Evolutionary conservation across 2,888 invertebrate species (phyloP), one percentile per base, ranked within the genome.

Genomic region (Drosophila multiciliata): DNA sequence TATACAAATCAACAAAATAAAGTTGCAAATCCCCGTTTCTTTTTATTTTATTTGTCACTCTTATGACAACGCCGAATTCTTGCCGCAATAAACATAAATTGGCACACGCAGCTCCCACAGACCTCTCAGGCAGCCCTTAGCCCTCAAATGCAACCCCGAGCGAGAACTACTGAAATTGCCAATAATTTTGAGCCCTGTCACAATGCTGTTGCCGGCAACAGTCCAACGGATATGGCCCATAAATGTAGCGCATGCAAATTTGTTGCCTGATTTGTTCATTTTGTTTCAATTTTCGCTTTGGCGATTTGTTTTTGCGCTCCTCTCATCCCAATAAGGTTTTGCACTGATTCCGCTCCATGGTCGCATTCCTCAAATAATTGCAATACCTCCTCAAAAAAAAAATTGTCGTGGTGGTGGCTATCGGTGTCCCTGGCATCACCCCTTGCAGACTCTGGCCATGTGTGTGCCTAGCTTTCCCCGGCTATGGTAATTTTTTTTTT

Each of bases 171-270:
- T 66, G 67, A 82, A 84, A 87, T 87, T 87, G 90, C 65, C 90
- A 87, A 85, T 89, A 80, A 79, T 70, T 86, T 71, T 72, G 81
- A 71, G 73, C 86, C 83, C 78, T 66, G 74, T 66, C 74, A 66
- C 59, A 64, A 60, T 29, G 63, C 50, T 48, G 62, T 40, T 29
- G n/a, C 15, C n/a, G 40, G 32, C 26, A 32, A 12, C 33, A 17
- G 40, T 23, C 49, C 38, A 52, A 40, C 26, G 64, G 50, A 64
- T 59, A 64, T 67, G 58, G 53, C 60, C 66, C 78, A 84, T 90
- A 91, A 91, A 91, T 90, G 92, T 86, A 90, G 90, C 92, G 90
- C 84, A 92, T 90, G 91, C 92, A 91, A 92, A 91, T 91, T 89
- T 89, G 86, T 80, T 85, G 91, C 90, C 91, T 91, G 91, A 92